Evolutionary conservation across 2,797 vertebrate species (phyloP).

Genomic region (Fringilla coelebs): DNA sequence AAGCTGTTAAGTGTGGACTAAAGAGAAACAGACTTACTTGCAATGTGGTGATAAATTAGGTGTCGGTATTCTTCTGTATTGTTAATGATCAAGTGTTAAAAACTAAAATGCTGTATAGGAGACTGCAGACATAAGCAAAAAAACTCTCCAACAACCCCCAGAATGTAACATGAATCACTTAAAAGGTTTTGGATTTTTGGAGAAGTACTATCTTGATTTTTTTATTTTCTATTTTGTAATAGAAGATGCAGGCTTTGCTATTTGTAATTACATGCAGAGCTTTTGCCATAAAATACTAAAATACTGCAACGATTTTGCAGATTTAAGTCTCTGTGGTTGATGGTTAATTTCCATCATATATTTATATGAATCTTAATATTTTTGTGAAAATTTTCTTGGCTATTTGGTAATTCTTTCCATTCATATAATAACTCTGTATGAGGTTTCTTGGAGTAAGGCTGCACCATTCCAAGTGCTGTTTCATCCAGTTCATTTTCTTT

Average conservation of each 20-base stretch:
- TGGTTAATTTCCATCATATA: neutral
- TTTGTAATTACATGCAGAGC: neutral
- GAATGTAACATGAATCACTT: neutral
- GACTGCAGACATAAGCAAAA: no score
- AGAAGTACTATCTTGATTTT: neutral
- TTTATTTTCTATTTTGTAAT: neutral
- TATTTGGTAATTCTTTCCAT: neutral
- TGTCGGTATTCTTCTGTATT: neutral
- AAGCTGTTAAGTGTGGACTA: neutral
- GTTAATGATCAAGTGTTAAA: neutral
- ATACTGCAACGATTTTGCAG: neutral
- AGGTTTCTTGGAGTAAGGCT: neutral
- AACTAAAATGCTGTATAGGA: neutral
- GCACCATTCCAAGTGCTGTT: neutral
- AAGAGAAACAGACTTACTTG: neutral
- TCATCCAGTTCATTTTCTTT: neutral
- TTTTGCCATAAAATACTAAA: neutral
- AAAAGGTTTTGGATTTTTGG: neutral
- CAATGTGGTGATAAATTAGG: neutral
- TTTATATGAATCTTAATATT: neutral
- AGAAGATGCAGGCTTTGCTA: neutral
- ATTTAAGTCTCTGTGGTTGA: neutral
- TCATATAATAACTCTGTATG: accelerated
- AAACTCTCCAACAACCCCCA: neutral
- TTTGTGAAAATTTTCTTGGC: neutral